A percentile compares a stretch with the other conserved stretches of the same genome.
phyloP scores from a whole-genome alignment of 2,888 invertebrate species.

The Drosophila mulleri region DNA sequence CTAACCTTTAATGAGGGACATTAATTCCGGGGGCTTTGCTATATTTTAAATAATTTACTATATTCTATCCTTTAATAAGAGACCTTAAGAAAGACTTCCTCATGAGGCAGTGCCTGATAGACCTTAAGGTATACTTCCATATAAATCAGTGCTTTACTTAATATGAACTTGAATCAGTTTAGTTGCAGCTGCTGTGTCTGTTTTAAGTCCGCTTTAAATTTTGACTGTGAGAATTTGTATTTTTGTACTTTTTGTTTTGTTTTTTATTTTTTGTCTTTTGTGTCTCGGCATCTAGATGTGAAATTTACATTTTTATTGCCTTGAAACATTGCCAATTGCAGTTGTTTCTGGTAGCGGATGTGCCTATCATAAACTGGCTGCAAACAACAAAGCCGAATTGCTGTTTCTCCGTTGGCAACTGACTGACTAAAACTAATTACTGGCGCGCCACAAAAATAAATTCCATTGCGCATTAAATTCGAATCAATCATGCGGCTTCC shows the following conservation, averaged over 20 bases:
- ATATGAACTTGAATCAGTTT: not conserved
- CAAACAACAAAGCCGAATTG: slow-evolving; percentile 6
- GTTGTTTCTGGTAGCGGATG: slow-evolving; percentile 51
- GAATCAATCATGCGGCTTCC: slow-evolving; percentile 68
- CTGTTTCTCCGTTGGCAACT: slow-evolving; percentile 39
- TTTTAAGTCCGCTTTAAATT: not conserved
- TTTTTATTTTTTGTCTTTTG: not conserved
- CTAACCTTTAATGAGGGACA: no score
- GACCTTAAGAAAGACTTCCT: no score
- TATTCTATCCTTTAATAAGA: no score
- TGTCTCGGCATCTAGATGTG: slow-evolving; percentile 4
- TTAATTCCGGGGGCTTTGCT: no score
- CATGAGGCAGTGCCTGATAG: no score
- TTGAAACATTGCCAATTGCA: slow-evolving; percentile 62
- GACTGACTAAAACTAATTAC: slow-evolving; percentile 66
- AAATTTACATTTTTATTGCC: slow-evolving; percentile 27
- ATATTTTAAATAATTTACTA: no score
- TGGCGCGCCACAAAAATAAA: slow-evolving; percentile 40
- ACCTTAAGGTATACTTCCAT: no score
- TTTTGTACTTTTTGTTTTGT: not conserved
- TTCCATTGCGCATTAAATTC: slow-evolving; percentile 68
- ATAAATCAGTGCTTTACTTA: no score
- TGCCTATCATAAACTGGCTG: slow-evolving; percentile 64
- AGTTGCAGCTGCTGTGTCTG: not conserved
- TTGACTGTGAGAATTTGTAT: not conserved